Evolutionary conservation across 2,113 vertebrate genomes (phyloP).

Genomic region (Laticauda colubrina): DNA sequence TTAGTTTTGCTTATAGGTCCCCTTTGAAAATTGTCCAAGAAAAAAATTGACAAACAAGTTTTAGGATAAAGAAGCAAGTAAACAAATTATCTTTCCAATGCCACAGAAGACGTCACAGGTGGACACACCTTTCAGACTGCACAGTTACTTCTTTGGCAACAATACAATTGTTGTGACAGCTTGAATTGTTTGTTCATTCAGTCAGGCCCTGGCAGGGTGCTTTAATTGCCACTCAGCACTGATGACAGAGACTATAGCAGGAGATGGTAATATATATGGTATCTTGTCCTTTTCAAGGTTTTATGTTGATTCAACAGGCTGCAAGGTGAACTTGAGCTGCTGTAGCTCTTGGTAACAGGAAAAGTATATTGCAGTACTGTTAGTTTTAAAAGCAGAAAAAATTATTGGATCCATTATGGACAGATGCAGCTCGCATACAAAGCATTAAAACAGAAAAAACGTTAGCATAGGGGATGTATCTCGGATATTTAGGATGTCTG

Average conservation of each 20-base stretch:
- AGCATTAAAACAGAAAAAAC: no score
- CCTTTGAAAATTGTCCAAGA: background rate
- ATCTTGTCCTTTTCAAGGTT: background rate
- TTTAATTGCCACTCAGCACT: slow-evolving; percentile 1
- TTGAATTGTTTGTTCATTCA: background rate
- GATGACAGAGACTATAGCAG: background rate
- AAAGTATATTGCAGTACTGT: background rate
- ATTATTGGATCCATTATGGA: background rate
- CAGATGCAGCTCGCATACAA: no score
- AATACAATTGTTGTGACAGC: background rate
- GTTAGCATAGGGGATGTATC: no score
- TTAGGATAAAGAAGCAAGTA: background rate
- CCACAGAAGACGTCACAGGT: background rate
- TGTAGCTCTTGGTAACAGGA: background rate
- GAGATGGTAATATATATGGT: background rate
- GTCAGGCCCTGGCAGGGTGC: background rate
- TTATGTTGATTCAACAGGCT: background rate
- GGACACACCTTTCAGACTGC: background rate
- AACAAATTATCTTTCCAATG: background rate
- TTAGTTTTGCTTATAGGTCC: background rate
- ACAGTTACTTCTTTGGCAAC: background rate
- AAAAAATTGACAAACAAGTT: background rate
- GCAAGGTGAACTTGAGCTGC: background rate
- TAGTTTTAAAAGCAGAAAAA: background rate
- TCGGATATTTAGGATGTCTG: no score